A percentile compares a stretch with the other conserved stretches of the same genome.
These are phyloP conservation scores for Varanus komodoensis DNA, from an alignment of 2,113 vertebrate genomes.

Conservation along the genomic window DNA sequence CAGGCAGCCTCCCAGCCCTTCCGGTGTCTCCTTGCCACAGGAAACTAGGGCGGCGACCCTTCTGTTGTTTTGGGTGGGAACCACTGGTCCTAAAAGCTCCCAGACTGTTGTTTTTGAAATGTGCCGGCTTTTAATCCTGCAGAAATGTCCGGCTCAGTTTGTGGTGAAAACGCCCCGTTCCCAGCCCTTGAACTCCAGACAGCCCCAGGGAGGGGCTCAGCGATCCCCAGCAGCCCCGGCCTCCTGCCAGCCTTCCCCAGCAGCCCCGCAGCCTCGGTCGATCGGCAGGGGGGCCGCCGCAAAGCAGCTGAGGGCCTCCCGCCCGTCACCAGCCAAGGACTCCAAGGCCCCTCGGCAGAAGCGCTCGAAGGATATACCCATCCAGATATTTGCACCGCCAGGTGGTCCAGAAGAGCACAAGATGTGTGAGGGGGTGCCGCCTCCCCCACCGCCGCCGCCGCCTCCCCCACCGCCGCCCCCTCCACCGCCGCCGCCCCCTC, in stretches of 20 bases:
- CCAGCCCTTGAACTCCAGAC: constrained; percentile 52
- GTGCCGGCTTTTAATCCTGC: constrained; percentile 7
- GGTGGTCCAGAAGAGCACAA: constrained; percentile 10
- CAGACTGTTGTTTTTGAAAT: not conserved
- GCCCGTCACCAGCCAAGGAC: constrained; percentile 5
- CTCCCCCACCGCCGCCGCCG: rapidly evolving
- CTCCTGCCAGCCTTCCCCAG: constrained; percentile 53
- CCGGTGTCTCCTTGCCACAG: not conserved
- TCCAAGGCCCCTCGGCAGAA: constrained; percentile 46
- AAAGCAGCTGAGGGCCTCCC: constrained; percentile 39
- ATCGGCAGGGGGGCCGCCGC: constrained; percentile 60
- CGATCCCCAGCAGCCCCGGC: constrained; percentile 35
- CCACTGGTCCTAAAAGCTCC: too few relatives aligned
- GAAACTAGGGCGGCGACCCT: not conserved
- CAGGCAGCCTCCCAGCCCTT: not conserved
- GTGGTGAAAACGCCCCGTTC: constrained; percentile 77
- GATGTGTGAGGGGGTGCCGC: not conserved
- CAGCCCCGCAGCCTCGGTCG: constrained; percentile 52
- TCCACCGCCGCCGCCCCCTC: rapidly evolving
- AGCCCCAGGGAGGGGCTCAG: constrained; percentile 32
- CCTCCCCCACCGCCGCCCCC: rapidly evolving
- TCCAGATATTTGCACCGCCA: constrained; percentile 72
- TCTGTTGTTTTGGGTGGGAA: not conserved
- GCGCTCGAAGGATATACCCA: constrained; percentile 69
- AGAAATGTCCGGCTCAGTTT: constrained; percentile 84